Percentiles rank a stretch among this genome's conserved stretches.
phyloP scores from a whole-genome alignment of 2,113 vertebrate genomes.

The Trogon melanurus region DNA sequence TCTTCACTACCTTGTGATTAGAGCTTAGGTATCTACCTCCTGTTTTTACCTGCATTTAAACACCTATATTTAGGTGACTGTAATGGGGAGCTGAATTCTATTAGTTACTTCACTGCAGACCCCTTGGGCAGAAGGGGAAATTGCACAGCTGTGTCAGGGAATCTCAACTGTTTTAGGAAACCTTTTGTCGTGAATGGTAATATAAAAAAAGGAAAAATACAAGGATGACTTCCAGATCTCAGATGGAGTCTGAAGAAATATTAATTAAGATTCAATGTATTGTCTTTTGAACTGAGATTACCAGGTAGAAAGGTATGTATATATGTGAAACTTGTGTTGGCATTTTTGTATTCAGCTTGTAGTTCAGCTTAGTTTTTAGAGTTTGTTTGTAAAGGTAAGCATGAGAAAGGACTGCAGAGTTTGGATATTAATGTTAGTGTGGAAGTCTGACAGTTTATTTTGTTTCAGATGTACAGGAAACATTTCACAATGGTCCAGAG shows the following conservation, averaged over 20 bases:
- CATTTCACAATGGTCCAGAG: not conserved
- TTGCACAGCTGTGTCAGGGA: not conserved
- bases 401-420: not conserved
- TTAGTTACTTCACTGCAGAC: not conserved
- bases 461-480: not conserved
- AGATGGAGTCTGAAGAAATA: not conserved
- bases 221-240: not conserved
- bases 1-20: not conserved
- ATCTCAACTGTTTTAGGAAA: not conserved
- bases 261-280: not conserved
- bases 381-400: not conserved
- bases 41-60: not conserved
- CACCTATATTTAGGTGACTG: not conserved
- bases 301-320: not conserved
- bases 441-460: not conserved
- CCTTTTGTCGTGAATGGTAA: not conserved
- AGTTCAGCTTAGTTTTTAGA: not conserved
- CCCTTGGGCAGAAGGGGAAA: not conserved
- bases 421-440: not conserved
- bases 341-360: not conserved
- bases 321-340: not conserved
- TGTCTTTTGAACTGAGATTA: not conserved
- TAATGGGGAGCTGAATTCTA: not conserved
- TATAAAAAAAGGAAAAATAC: not conserved
- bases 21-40: not conserved